Conservation (phyloP, 2,888 invertebrate genomes). For the Ormyrus pomaceus region DNA sequence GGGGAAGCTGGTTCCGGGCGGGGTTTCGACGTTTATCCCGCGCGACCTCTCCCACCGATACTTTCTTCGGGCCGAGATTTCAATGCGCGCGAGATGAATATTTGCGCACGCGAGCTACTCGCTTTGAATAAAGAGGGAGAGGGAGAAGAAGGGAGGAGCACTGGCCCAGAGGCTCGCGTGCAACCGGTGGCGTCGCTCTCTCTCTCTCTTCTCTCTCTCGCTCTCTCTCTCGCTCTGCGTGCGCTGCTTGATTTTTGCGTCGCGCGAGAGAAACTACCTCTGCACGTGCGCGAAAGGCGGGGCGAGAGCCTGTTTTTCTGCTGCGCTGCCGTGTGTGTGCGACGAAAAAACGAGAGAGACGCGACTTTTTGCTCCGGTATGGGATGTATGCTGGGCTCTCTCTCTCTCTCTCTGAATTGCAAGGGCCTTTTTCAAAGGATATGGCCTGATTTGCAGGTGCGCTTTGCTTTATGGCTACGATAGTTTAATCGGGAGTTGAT, state of each 20-base stretch:
- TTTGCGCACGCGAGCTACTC: slow-evolving; percentile 35
- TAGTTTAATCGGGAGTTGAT: no score
- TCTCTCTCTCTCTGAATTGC: no score
- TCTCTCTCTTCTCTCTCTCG: slow-evolving; percentile 50
- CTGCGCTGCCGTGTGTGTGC: not conserved
- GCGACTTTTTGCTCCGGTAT: not conserved
- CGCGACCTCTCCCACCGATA: slow-evolving; percentile 71
- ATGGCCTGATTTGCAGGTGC: no score
- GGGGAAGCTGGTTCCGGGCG: slow-evolving; percentile 70
- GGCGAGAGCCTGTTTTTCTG: slow-evolving; percentile 22
- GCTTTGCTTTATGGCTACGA: no score
- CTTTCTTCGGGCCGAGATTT: slow-evolving; percentile 38
- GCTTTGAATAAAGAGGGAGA: slow-evolving; percentile 13
- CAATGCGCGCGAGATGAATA: slow-evolving; percentile 47
- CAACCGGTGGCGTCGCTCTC: slow-evolving; percentile 70
- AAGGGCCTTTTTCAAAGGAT: no score
- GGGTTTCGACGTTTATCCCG: slow-evolving; percentile 75
- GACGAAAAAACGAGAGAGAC: slow-evolving; percentile 11
- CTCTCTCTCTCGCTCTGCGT: slow-evolving; percentile 43
- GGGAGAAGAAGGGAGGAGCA: slow-evolving; percentile 58
- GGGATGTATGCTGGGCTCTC: no score
- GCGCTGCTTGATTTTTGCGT: slow-evolving; percentile 29
- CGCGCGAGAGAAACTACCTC: not conserved
- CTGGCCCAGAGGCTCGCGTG: slow-evolving; percentile 66
- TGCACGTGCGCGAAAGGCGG: slow-evolving; percentile 49